phyloP scores from a whole-genome alignment of 1,140 invertebrate species.

The Stegodyphus mimosarum region DNA sequence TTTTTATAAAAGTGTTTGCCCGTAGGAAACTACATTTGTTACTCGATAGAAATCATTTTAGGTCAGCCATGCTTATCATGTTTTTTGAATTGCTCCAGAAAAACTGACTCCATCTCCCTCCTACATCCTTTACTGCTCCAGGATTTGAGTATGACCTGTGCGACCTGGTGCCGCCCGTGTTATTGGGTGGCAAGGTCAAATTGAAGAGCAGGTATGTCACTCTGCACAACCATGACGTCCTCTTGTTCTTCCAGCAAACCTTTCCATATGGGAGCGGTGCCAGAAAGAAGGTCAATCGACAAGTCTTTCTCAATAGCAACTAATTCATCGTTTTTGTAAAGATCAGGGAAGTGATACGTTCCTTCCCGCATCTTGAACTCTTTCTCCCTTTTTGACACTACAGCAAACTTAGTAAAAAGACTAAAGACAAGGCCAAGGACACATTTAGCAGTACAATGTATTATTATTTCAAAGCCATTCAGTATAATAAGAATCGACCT shows the following conservation, averaged over 20 bases:
- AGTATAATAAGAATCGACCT: too few species aligned
- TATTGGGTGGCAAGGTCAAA: conserved; percentile 35
- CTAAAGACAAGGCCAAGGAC: conserved; percentile 29
- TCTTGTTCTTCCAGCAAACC: not conserved
- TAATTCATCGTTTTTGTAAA: conserved; percentile 15
- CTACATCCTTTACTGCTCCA: conserved; percentile 35
- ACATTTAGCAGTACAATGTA: too few species aligned
- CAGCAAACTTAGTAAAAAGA: not conserved
- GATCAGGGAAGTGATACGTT: conserved; percentile 19
- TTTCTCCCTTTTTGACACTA: not conserved
- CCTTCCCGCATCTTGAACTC: conserved; percentile 4
- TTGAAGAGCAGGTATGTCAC: conserved; percentile 43
- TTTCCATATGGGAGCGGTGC: conserved; percentile 8
- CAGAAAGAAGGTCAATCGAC: conserved; percentile 43
- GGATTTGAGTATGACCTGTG: conserved; percentile 45
- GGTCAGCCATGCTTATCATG: conserved; percentile 15
- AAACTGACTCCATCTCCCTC: conserved; percentile 30
- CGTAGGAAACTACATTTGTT: not conserved
- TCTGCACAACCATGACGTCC: not conserved
- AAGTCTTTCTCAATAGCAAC: conserved; percentile 7
- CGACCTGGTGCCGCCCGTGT: conserved; percentile 41
- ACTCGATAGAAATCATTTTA: conserved; percentile 27
- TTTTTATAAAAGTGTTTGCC: too few species aligned
- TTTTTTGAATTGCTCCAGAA: conserved; percentile 41
- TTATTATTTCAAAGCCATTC: too few species aligned